A percentile compares a stretch with the other conserved stretches of the same genome.
Conservation (phyloP, 2,113 vertebrate genomes). For the Tiliqua scincoides region DNA sequence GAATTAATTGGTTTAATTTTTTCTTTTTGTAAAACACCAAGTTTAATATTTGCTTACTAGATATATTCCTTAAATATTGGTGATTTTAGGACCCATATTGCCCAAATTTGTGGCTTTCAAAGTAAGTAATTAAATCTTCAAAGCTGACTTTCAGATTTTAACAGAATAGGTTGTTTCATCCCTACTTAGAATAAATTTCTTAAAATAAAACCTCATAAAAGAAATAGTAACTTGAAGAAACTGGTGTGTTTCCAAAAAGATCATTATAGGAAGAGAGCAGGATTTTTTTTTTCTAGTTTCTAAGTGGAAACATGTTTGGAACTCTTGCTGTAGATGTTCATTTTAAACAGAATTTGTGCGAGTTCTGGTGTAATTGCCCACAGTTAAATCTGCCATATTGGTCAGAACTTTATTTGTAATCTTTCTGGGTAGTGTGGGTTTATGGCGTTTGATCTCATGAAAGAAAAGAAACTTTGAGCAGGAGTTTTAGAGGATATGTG, state of each 20-base stretch:
- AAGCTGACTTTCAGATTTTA: neutral
- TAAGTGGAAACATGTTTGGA: slow-evolving; percentile 18
- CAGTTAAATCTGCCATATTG: neutral
- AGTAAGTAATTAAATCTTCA: neutral
- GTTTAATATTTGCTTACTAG: neutral
- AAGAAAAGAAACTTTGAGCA: neutral
- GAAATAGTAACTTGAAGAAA: slow-evolving; percentile 3
- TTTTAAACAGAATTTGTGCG: neutral
- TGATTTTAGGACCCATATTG: neutral
- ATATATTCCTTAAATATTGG: neutral
- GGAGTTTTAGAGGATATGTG: too few relatives aligned
- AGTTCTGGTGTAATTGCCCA: neutral
- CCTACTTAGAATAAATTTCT: slow-evolving; percentile 9
- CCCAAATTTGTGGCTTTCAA: neutral
- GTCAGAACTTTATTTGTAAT: neutral
- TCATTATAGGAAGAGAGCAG: neutral
- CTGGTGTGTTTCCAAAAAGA: neutral
- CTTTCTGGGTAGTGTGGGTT: too few relatives aligned
- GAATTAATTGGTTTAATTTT: neutral
- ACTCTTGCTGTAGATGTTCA: neutral
- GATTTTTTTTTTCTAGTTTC: neutral
- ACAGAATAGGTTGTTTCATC: neutral
- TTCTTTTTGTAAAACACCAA: neutral
- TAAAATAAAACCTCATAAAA: slow-evolving; percentile 40
- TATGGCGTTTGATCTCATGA: neutral